Conservation (phyloP, 2,888 invertebrate species). For the Panopea generosa region DNA sequence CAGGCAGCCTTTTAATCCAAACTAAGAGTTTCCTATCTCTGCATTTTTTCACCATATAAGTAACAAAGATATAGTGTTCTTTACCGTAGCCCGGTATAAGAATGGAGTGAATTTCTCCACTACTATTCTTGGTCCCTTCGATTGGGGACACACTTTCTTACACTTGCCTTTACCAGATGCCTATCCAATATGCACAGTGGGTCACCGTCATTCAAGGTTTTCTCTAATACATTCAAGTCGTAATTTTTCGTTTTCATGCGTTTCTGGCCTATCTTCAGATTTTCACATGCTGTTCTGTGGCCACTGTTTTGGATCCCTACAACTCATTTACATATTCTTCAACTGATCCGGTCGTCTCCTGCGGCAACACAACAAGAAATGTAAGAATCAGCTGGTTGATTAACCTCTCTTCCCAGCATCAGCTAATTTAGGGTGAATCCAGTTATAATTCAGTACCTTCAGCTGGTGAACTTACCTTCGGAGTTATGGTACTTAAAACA, state of each 20-base stretch:
- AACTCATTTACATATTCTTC: neutral
- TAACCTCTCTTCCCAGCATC: constrained; percentile 33
- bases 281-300: neutral
- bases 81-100: neutral
- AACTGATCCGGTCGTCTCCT: neutral
- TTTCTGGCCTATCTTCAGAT: neutral
- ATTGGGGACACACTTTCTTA: too few relatives aligned
- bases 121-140: too few relatives aligned
- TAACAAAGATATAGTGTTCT: neutral
- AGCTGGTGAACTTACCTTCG: too few relatives aligned
- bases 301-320: neutral
- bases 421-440: constrained; percentile 28
- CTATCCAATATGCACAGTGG: constrained; percentile 5
- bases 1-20: neutral
- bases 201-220: constrained; percentile 1
- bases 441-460: too few relatives aligned
- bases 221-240: neutral
- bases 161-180: too few relatives aligned
- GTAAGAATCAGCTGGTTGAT: constrained; percentile 29
- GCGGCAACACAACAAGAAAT: too few relatives aligned
- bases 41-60: neutral
- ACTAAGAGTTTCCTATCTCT: neutral
- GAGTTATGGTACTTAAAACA: too few relatives aligned
- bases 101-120: neutral
- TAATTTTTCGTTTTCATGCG: neutral